These are phyloP conservation scores for Toxonevra muliebris DNA, from an alignment of 2,888 invertebrate genomes.

Conservation along the genomic window DNA sequence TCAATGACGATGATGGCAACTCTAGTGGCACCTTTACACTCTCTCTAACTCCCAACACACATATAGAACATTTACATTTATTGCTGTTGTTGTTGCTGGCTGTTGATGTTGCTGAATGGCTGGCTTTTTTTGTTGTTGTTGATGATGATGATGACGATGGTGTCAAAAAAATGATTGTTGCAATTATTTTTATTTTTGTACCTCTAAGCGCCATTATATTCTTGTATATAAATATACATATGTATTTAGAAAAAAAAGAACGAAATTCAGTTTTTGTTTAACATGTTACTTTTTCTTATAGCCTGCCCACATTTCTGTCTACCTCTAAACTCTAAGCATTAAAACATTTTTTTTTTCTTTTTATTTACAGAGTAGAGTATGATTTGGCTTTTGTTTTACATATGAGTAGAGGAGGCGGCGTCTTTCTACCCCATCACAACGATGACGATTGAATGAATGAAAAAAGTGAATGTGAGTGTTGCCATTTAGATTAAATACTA, in stretches of 20 bases:
- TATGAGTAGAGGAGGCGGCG: constrained; percentile 28
- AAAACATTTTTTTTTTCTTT: no score
- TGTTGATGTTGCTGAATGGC: constrained; percentile 2
- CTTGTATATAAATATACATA: no score
- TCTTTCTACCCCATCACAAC: no score
- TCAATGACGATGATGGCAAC: not conserved
- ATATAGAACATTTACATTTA: constrained; percentile 1
- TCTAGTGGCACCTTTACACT: not conserved
- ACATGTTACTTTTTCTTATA: no score
- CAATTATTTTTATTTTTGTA: constrained; percentile 36
- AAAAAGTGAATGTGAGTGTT: constrained; percentile 36
- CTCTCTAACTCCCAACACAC: not conserved
- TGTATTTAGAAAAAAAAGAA: no score
- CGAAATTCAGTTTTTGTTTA: no score
- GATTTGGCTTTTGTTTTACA: constrained; percentile 12
- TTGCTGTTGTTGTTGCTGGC: constrained; percentile 14
- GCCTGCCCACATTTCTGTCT: no score
- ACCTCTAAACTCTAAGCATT: no score
- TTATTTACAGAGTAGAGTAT: not conserved
- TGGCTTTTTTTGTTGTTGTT: not conserved
- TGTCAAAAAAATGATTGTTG: constrained; percentile 33
- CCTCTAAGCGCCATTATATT: not conserved
- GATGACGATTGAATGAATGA: no score
- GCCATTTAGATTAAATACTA: constrained; percentile 43
- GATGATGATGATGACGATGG: constrained; percentile 19